Conservation (phyloP, 2,888 invertebrate species). For the Scaptomyza caliginosa region DNA sequence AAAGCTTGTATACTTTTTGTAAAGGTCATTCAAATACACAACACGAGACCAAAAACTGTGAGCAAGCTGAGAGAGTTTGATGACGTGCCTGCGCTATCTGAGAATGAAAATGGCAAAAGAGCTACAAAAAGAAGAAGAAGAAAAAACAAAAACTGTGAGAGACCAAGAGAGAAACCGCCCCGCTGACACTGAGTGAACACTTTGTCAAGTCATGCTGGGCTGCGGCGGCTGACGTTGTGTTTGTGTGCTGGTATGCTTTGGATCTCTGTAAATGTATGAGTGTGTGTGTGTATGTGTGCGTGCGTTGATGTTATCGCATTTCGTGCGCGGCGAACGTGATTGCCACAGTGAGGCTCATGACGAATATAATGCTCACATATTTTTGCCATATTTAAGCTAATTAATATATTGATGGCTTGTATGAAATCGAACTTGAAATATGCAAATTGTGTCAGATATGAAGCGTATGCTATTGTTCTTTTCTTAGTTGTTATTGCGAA, state of each 20-base stretch:
- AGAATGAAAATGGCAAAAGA: constrained; percentile 51
- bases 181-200: constrained; percentile 32
- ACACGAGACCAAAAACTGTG: constrained; percentile 47
- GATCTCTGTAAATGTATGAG: constrained; percentile 27
- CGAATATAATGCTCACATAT: neutral
- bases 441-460: neutral
- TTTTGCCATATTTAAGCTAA: neutral
- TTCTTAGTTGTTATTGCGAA: neutral
- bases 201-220: constrained; percentile 54
- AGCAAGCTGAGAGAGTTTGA: constrained; percentile 35
- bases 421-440: neutral
- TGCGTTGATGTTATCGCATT: constrained; percentile 68
- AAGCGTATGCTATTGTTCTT: neutral
- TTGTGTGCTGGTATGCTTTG: constrained; percentile 36
- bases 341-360: constrained; percentile 60
- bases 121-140: constrained; percentile 19
- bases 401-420: neutral
- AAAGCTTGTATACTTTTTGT: constrained; percentile 19
- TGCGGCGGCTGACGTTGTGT: constrained; percentile 32
- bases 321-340: constrained; percentile 73
- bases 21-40: constrained; percentile 38
- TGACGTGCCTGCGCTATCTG: constrained; percentile 40
- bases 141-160: constrained; percentile 20
- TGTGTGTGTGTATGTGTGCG: constrained; percentile 38
- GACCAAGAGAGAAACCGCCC: constrained; percentile 32